Base-by-base conservation (phyloP, 2,113 vertebrate species). In the Pyrgilauda ruficollis region DNA sequence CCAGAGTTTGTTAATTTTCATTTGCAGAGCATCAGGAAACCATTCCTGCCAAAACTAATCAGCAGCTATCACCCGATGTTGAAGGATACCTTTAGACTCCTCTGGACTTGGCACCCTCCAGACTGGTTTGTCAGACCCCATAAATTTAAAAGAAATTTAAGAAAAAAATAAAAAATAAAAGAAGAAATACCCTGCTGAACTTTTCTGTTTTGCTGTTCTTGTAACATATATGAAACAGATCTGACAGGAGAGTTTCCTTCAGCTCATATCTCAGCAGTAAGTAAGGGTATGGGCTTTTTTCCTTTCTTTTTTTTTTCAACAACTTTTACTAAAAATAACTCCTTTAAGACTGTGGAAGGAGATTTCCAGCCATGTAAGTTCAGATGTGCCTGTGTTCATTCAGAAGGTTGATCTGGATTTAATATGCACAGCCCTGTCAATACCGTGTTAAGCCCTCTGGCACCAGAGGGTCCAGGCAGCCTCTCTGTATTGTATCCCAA, bases 191-290 rank as follows among this genome's bases (percentile, higher is more conserved):
- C 96, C 88, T 75, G 90, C 93, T 97, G 96, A 98, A 97, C 96
- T 97, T 97, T 94, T 96, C 97, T 98, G 93, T 91, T 97, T 94
- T 97, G 95, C 95, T 96, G 90, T 73, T 98, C 96, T 97, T 95
- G 94, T 95, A 98, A 96, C 95, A 64, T 92, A 94, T 56, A 95
- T 23, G 95, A 94, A 97, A 96, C 93, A 87, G 80, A 87, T 95
- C 93, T 98, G 96, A 96, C 92, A 93, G 66, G 50, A 90, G 73
- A 92, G 56, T 96, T 96, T 93, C 91, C 89, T 95, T 95, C 96
- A 97, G 96, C 93, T 97, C 96, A 93, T 78, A 96, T 94, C 91
- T 97, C 94, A 94, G 56, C 95, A 95, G 76, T 69, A 95, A 96
- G 93, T 89, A 91, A 61, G 58, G 50, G 14, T 77, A 80, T 47